Evolutionary conservation across 37 sponge, comb jelly and placozoan genomes (phyloP).

Genomic region (Crambe crambe): DNA sequence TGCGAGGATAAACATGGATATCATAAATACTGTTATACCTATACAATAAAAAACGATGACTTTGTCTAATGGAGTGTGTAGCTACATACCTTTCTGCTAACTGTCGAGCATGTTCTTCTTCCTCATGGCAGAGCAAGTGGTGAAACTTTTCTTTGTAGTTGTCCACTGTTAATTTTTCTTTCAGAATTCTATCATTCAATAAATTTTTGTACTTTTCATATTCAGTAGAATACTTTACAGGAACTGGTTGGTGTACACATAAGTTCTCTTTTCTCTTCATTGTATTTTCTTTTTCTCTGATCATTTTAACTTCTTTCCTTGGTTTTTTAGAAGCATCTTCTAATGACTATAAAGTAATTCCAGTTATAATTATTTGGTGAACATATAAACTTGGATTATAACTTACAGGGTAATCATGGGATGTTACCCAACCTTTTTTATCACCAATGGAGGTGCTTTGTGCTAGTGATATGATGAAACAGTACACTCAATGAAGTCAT

Average conservation of each 20-base stretch:
- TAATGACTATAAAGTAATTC: conserved; percentile 2
- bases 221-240: neutral
- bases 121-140: conserved; percentile 74
- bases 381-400: no score
- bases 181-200: neutral
- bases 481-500: no score
- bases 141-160: conserved; percentile 74
- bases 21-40: conserved; percentile 41
- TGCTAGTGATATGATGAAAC: no score
- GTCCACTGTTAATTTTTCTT: conserved; percentile 17
- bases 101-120: conserved; percentile 48
- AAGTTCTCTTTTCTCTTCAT: conserved; percentile 15
- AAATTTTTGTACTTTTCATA: neutral
- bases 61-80: neutral
- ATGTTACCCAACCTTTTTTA: no score
- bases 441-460: no score
- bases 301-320: conserved; percentile 9
- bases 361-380: neutral
- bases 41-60: no score
- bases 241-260: no score
- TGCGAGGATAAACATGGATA: conserved; percentile 3
- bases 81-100: conserved; percentile 39
- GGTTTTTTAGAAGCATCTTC: neutral
- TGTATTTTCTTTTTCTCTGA: conserved; percentile 8
- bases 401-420: no score